Base-by-base conservation (phyloP, 2,797 vertebrate genomes). In the Coranthus polyacanthus region DNA sequence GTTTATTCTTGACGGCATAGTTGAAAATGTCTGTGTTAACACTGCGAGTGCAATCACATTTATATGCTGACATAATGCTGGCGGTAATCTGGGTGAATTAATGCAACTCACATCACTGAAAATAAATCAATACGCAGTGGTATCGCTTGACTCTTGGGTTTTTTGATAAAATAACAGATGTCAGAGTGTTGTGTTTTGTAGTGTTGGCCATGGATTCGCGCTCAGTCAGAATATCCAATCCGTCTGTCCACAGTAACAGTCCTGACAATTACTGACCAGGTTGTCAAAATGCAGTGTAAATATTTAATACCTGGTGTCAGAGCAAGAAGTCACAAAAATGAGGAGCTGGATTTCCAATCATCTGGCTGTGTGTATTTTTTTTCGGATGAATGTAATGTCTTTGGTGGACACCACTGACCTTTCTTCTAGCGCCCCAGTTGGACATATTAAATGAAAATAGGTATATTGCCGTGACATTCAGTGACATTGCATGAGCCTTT, bases 1-100 rank as follows among this genome's bases (percentile, higher is more conserved):
- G 71, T 75, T 36, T 65, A 63, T 38, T 60, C 72, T 43, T 51
- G 68, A 64, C 49, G 29, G 41, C 53, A 18, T 16, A 29, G 16
- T 52, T 37, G 9, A 36, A 57, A 34, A 68, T 65, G 29, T 52
- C 29, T 24, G 16, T 66, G 12, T 65, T 58, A 57, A 34, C 10
- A 12, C 18, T 4, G 47, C 29, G 29, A 5, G 11, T 60, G 43
- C 3, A 12, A 11, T 62, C 16, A 20, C 13, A 45, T 53, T 17
- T 34, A 45, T 38, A 52, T 52, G 39, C 57, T 47, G 20, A 64
- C 29, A n/a, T 2, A 15, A 15, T 37, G 36, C 37, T 22, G 51
- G 53, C 38, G 44, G 26, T 13, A 55, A 46, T 59, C 24, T 1
- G 9, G 18, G n/a, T 12, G 4, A 47, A 75, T 37, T 1, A 6